phyloP scores from a whole-genome alignment of 2,113 vertebrate species.

The Pavo muticus region DNA sequence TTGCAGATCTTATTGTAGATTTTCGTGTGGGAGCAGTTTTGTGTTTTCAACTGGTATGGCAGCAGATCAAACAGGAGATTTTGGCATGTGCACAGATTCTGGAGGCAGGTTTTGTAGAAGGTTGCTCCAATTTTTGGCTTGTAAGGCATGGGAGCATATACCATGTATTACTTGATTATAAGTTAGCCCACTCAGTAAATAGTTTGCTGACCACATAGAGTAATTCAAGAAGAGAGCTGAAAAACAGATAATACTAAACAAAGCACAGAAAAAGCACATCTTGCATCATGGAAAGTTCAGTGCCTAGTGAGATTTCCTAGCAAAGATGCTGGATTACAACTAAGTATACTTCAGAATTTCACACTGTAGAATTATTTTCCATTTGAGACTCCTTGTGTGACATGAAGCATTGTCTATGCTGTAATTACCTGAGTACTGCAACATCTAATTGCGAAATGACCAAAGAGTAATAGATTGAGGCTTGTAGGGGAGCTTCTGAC shows the following conservation, averaged over 20 bases:
- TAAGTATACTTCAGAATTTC: background rate
- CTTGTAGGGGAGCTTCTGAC: background rate
- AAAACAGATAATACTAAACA: slow-evolving; percentile 10
- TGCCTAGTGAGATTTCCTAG: background rate
- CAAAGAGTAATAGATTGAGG: background rate
- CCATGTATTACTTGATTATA: slow-evolving; percentile 44
- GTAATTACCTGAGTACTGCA: background rate
- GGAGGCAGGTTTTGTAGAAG: slow-evolving; percentile 61
- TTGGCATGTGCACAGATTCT: slow-evolving; percentile 43
- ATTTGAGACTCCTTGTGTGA: background rate
- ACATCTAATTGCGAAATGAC: background rate
- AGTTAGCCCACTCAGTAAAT: slow-evolving; percentile 64
- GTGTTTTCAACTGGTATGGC: slow-evolving; percentile 70
- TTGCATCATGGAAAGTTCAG: background rate
- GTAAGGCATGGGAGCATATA: slow-evolving; percentile 45
- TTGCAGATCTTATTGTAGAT: slow-evolving; percentile 54
- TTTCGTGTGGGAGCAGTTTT: slow-evolving; percentile 68
- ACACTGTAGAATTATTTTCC: background rate
- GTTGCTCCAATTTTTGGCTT: slow-evolving; percentile 44
- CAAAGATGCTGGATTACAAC: background rate
- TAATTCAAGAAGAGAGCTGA: slow-evolving; percentile 37
- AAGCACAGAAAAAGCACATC: background rate
- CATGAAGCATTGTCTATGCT: background rate
- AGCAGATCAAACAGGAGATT: slow-evolving; percentile 65
- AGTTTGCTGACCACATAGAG: slow-evolving; percentile 42